Conservation (phyloP, 2,888 invertebrate genomes). For the Dione vanillae region DNA sequence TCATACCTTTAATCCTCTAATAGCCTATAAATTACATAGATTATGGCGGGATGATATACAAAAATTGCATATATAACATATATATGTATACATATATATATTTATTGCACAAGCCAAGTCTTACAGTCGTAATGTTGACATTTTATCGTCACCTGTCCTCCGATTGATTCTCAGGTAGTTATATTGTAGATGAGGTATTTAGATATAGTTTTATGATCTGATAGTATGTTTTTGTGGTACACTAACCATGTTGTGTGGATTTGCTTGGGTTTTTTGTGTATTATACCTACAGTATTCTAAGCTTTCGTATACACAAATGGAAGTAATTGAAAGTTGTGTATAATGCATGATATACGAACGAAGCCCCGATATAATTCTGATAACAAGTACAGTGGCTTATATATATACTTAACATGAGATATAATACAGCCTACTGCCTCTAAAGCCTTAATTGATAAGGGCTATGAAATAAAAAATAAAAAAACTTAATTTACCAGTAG, state of each 20-base stretch:
- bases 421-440: no score
- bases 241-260: neutral
- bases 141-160: slow-evolving; percentile 46
- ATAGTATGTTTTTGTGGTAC: neutral
- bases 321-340: no score
- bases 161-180: slow-evolving; percentile 31
- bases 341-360: no score
- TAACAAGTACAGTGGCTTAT: no score
- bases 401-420: no score
- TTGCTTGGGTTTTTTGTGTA: neutral
- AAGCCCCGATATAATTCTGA: no score
- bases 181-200: slow-evolving; percentile 24
- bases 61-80: slow-evolving; percentile 34
- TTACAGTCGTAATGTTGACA: slow-evolving; percentile 42
- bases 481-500: no score
- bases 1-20: neutral
- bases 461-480: no score
- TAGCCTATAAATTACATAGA: slow-evolving; percentile 18
- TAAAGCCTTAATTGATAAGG: no score
- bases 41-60: slow-evolving; percentile 32
- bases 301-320: no score
- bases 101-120: slow-evolving; percentile 38
- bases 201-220: slow-evolving; percentile 13
- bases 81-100: slow-evolving; percentile 16
- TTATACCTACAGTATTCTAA: neutral